Percentiles rank a stretch among this genome's conserved stretches.
Conservation (phyloP, 2,888 invertebrate genomes). For the Xiphydria camelus region DNA sequence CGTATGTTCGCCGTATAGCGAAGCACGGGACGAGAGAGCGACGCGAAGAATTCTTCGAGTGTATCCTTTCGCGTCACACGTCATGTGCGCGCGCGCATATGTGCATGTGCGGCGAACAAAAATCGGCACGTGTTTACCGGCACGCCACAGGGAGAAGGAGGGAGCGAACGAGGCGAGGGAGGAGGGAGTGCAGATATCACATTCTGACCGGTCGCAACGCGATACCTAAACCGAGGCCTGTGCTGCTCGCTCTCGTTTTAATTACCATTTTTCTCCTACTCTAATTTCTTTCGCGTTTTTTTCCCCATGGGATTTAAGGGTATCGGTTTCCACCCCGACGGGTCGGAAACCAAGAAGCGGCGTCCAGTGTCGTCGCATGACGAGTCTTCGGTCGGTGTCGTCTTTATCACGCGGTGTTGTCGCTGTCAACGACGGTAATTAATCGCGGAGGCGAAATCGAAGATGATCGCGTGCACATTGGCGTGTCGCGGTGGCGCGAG, state of each 20-base stretch:
- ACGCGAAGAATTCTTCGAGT: slow-evolving; percentile 11
- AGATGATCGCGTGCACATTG: no score
- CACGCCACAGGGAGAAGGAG: slow-evolving; percentile 9
- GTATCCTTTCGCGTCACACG: no score
- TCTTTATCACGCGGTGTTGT: no score
- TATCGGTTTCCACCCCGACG: slow-evolving; percentile 30
- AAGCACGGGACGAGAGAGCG: slow-evolving; percentile 4
- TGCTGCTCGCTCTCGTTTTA: slow-evolving; percentile 41
- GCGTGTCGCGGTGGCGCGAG: no score
- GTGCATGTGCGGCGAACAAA: slow-evolving; percentile 19
- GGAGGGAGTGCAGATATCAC: slow-evolving; percentile 32
- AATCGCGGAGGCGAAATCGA: no score
- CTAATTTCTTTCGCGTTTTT: slow-evolving; percentile 36
- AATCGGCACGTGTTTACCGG: slow-evolving; percentile 25
- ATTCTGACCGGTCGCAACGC: slow-evolving; percentile 46
- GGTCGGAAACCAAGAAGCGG: slow-evolving; percentile 12
- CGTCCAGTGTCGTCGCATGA: neutral
- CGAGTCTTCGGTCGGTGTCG: no score
- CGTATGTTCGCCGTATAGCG: no score
- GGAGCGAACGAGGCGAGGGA: slow-evolving; percentile 6
- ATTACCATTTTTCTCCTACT: slow-evolving; percentile 48
- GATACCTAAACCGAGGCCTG: slow-evolving; percentile 40
- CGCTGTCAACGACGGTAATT: no score
- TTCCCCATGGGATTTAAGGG: slow-evolving; percentile 32
- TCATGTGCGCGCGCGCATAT: no score